These are phyloP conservation scores for Eupithecia dodoneata DNA, from an alignment of 2,888 invertebrate genomes.

Conservation along the genomic window DNA sequence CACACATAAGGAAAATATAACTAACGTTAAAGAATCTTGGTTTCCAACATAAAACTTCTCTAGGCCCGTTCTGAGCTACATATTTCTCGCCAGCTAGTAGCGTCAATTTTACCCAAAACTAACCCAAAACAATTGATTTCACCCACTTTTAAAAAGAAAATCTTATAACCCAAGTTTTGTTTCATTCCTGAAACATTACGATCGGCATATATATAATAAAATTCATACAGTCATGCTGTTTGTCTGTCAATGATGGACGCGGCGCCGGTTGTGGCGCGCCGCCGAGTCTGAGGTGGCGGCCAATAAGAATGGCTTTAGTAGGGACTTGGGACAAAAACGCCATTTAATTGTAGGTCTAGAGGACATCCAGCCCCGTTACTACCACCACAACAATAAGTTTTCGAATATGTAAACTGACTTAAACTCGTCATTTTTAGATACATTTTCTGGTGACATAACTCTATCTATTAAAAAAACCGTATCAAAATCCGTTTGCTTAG, in stretches of 20 bases:
- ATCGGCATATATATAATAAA: neutral
- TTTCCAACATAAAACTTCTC: too few species aligned
- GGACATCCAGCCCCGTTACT: neutral
- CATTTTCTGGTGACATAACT: too few species aligned
- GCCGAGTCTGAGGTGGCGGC: neutral
- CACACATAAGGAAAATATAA: too few species aligned
- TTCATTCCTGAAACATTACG: neutral
- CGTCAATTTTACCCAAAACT: neutral
- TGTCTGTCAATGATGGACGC: neutral
- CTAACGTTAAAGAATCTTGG: too few species aligned
- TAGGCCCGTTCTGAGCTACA: too few species aligned
- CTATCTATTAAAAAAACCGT: too few species aligned
- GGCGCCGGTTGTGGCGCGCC: neutral
- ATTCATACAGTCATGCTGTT: conserved; percentile 1
- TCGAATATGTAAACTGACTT: too few species aligned
- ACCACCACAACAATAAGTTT: neutral
- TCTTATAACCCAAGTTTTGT: neutral
- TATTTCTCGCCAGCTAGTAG: too few species aligned
- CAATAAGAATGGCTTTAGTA: neutral
- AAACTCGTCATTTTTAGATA: too few species aligned
- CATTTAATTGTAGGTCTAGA: neutral
- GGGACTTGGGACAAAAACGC: neutral
- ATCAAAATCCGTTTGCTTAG: too few species aligned
- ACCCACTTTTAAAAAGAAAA: neutral
- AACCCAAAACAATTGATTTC: neutral